Percentiles rank a stretch among this genome's conserved stretches.
Evolutionary conservation across 1,140 invertebrate genomes (phyloP).

Genomic region (Tetragnatha versicolor): DNA sequence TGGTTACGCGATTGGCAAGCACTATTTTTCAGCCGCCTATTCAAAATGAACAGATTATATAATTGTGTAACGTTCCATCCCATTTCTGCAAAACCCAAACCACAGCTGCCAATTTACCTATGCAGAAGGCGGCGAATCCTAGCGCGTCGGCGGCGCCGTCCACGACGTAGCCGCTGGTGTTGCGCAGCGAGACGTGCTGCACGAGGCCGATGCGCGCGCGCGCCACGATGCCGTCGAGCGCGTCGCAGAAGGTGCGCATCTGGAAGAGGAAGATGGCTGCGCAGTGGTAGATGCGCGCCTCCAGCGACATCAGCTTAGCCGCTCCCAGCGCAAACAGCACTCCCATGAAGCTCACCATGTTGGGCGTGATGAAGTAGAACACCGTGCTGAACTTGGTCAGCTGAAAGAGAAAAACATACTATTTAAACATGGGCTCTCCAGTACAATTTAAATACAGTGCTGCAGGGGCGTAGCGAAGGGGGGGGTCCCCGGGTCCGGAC

Average conservation of each 20-base stretch:
- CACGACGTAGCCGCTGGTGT: slow-evolving; percentile 73
- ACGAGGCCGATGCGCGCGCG: slow-evolving; percentile 64
- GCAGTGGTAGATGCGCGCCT: slow-evolving; percentile 69
- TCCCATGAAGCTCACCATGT: slow-evolving; percentile 78
- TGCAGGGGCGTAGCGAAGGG: not conserved
- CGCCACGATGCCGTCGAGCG: slow-evolving; percentile 80
- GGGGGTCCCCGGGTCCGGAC: not conserved
- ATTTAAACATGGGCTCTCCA: not conserved
- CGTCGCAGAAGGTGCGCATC: slow-evolving; percentile 78
- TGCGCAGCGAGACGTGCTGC: slow-evolving; percentile 70
- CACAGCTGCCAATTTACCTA: too few relatives aligned
- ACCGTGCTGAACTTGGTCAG: slow-evolving; percentile 68
- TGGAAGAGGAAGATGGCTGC: slow-evolving; percentile 77
- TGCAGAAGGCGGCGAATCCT: slow-evolving; percentile 65
- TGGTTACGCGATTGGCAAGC: too few relatives aligned
- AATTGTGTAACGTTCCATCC: too few relatives aligned
- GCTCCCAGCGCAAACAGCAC: slow-evolving; percentile 75
- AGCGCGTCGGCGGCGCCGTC: slow-evolving; percentile 68
- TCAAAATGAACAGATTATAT: too few relatives aligned
- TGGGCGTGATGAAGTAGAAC: slow-evolving; percentile 76
- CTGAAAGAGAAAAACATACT: slow-evolving; percentile 21
- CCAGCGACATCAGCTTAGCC: slow-evolving; percentile 73
- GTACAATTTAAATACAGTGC: not conserved
- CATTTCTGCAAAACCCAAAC: too few relatives aligned
- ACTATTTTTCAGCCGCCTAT: too few relatives aligned